A percentile compares a stretch with the other conserved stretches of the same genome.
phyloP scores from a whole-genome alignment of 35 echinoderm and acorn worm genomes.

The Apostichopus japonicus region DNA sequence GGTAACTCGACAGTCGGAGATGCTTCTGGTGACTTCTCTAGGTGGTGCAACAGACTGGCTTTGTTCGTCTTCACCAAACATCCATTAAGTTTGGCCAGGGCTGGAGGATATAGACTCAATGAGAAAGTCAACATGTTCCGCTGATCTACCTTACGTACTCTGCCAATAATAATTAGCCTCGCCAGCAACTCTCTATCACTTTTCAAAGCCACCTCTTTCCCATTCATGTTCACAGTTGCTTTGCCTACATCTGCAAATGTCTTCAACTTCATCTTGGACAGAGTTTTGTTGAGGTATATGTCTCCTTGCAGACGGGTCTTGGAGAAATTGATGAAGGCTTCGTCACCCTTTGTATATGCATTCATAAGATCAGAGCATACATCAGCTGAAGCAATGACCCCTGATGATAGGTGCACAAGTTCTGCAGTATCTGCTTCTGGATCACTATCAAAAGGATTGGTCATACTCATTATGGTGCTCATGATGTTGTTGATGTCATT shows the following conservation, averaged over 20 bases:
- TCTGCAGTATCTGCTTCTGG: not conserved
- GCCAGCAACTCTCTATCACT: slow-evolving; percentile 31
- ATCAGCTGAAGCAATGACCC: not conserved
- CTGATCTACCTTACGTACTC: slow-evolving; percentile 36
- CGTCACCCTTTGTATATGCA: slow-evolving; percentile 13
- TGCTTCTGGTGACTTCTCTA: slow-evolving; percentile 15
- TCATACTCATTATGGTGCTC: slow-evolving; percentile 32
- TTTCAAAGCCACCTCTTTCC: slow-evolving; percentile 22
- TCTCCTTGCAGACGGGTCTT: not conserved
- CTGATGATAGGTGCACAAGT: slow-evolving; percentile 13
- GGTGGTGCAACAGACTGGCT: too few relatives aligned
- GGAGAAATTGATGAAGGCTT: slow-evolving; percentile 15
- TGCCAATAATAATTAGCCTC: slow-evolving; percentile 10
- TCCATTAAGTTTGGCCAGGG: not conserved
- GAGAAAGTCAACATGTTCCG: slow-evolving; percentile 14
- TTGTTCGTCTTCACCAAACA: slow-evolving; percentile 57
- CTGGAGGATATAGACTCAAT: not conserved
- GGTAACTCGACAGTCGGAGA: not conserved
- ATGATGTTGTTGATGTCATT: slow-evolving; percentile 31
- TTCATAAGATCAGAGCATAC: not conserved
- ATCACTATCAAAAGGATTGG: slow-evolving; percentile 52
- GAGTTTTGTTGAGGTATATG: slow-evolving; percentile 10
- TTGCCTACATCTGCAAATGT: slow-evolving; percentile 54
- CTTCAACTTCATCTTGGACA: slow-evolving; percentile 49
- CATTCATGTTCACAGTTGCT: slow-evolving; percentile 13